These are phyloP conservation scores for Argyrosomus japonicus DNA, from an alignment of 2,113 vertebrate species.

Conservation along the genomic window DNA sequence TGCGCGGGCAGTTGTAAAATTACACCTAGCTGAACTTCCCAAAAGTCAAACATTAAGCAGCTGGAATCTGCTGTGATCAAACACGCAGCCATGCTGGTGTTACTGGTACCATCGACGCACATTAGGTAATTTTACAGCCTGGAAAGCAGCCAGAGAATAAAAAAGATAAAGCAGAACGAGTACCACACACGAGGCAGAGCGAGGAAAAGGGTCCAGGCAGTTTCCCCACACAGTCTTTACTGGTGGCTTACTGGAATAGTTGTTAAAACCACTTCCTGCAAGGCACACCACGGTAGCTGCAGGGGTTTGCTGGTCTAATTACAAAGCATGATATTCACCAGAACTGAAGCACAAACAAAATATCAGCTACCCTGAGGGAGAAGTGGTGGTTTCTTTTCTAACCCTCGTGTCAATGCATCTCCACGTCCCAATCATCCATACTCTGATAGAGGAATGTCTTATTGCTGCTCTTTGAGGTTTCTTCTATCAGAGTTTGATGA, in stretches of 20 bases:
- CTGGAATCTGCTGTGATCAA: conserved; percentile 35
- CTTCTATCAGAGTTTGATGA: not conserved
- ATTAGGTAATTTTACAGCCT: conserved; percentile 37
- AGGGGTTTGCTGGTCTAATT: conserved; percentile 49
- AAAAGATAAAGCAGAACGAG: conserved; percentile 41
- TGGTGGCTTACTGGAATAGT: conserved; percentile 50
- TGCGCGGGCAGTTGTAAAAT: conserved; percentile 16
- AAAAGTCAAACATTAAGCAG: conserved; percentile 20
- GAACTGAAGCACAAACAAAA: conserved; percentile 10
- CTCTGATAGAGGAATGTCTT: not conserved
- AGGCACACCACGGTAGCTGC: conserved; percentile 23
- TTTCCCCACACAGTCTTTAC: conserved; percentile 40
- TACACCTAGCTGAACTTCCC: conserved; percentile 10
- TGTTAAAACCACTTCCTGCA: conserved; percentile 53
- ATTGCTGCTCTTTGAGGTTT: not conserved
- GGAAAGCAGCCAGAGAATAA: conserved; percentile 13
- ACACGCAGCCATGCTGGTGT: conserved; percentile 17
- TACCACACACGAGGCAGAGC: conserved; percentile 59
- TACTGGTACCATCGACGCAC: conserved; percentile 19
- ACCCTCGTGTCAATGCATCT: not conserved
- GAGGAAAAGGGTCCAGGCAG: conserved; percentile 34
- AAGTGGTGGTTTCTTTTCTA: not conserved
- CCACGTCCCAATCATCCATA: not conserved
- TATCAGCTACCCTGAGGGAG: not conserved
- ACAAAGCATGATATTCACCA: conserved; percentile 36